Evolutionary conservation across 2,888 invertebrate species (phyloP), one percentile per base, ranked within the genome.

Genomic region (Glaucopsyche alexis): DNA sequence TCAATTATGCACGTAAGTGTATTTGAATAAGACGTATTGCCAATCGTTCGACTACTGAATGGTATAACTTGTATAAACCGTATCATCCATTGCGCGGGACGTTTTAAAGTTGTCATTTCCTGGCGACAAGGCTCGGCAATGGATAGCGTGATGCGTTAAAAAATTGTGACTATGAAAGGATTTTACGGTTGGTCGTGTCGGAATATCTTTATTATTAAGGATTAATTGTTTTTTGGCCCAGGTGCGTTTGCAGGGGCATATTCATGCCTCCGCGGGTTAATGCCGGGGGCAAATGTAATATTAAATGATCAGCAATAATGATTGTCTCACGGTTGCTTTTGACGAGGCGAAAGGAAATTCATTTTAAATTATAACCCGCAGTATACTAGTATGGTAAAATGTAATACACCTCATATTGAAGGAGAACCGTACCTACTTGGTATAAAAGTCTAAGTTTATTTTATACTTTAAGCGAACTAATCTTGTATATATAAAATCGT

Each of bases 1-100:
- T 86, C 89, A 87, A 91, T 92, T 91, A 89, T 87, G 84, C 88
- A 86, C 82, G 81, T 81, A 81, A 77, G 77, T 78, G 79, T 84
- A 84, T 86, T 87, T 90, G 89, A 91, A 90, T 91, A 89, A 89
- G 89, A 91, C 79, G 79, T 82, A 89, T 88, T 78, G 76, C 73
- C 87, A 85, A 88, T 76, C 74, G 72, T 75, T 75, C 29, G 66
- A 75, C 19, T 29, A 29, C 49, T 13, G 45, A 7, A 19, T 11
- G 49, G n/a, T 9, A 2, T 3, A 14, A 45, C 13, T 42, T 66
- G 11, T 47, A 45, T 47, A n/a, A n/a, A n/a, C n/a, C 13, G 13
- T 13, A 47, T 29, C 16, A 64, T 75, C 52, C 75, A 74, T 73
- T 75, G 73, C 74, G 47, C 47, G 65, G 72, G 75, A 66, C 49